Percentiles rank a stretch among this genome's conserved stretches.
phyloP scores from a whole-genome alignment of 1,140 invertebrate species.

The Nephotettix cincticeps region DNA sequence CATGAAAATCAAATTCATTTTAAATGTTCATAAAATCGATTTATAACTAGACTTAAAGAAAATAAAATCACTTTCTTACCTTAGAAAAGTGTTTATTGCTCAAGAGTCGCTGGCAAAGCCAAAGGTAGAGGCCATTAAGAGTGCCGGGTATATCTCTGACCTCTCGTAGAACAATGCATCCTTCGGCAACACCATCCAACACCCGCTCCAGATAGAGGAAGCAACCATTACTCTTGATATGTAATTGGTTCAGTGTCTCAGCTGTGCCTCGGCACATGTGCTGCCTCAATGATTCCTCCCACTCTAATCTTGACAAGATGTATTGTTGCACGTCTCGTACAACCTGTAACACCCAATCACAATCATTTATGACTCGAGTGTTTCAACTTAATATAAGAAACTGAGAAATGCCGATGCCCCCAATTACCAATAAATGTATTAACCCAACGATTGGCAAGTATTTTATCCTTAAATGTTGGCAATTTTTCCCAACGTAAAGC shows the following conservation, averaged over 20 bases:
- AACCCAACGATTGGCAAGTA: too few species aligned
- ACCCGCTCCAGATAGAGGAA: conserved; percentile 93
- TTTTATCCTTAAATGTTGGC: too few species aligned
- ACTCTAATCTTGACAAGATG: conserved; percentile 86
- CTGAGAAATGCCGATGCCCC: too few species aligned
- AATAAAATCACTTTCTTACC: too few species aligned
- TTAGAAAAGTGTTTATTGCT: conserved; percentile 85
- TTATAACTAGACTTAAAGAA: too few species aligned
- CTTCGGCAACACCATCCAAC: conserved; percentile 88
- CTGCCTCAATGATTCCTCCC: conserved; percentile 74
- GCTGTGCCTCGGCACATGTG: conserved; percentile 84
- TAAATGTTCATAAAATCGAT: too few species aligned
- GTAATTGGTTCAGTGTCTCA: conserved; percentile 91
- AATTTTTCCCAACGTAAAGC: too few species aligned
- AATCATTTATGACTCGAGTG: too few species aligned
- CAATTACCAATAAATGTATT: too few species aligned
- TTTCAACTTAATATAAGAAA: too few species aligned
- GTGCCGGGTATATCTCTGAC: conserved; percentile 92
- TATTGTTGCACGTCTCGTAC: conserved; percentile 93
- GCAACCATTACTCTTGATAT: conserved; percentile 96
- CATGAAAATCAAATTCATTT: too few species aligned
- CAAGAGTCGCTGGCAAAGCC: conserved; percentile 91
- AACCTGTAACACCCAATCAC: conserved; percentile 51
- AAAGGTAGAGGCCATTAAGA: conserved; percentile 90
- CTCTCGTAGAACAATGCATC: conserved; percentile 85